Evolutionary conservation across 2,113 vertebrate species (phyloP), one percentile per base, ranked within the genome.

Genomic region (Zosterops japonicus): DNA sequence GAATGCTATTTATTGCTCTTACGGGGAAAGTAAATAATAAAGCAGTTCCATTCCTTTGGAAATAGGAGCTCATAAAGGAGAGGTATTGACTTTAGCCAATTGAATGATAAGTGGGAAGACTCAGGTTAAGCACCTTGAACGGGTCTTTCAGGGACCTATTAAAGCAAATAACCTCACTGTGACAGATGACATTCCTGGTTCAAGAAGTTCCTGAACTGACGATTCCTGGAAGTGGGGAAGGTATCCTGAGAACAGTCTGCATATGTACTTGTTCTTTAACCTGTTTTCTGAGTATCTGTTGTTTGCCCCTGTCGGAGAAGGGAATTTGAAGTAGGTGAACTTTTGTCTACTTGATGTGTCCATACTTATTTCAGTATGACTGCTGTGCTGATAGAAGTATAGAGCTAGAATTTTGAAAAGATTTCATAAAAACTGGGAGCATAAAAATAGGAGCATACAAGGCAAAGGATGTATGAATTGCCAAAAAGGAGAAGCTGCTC

Each of bases 151-250:
- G 53, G 61, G 55, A 36, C 53, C 22, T 85, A 6, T 76, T 90
- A 87, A 69, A 59, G 60, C 21, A 0, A 1, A 42, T n/a, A 82
- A 55, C 52, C 22, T 84, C 14, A 60, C 15, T 20, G 12, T 57
- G 61, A 44, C 39, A 57, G 14, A 49, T 79, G 25, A 69, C 15
- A 3, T 50, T 93, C 33, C 60, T 83, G 56, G 55, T 86, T 83
- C 71, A 88, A 74, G 41, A 92, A 35, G 50, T 93, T 92, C 68
- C 36, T 31, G 36, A 80, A 39, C 59, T 61, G 49, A n/a, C 69
- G 53, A 80, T 94, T 94, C 67, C 88, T 77, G 72, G 94, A 88
- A 93, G 46, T 24, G 23, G 41, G 41, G 50, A 84, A 81, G 65
- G 8, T 64, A 9, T 57, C 18, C 53, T 12, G 21, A 50, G 84